A percentile compares a stretch with the other conserved stretches of the same genome.
Evolutionary conservation across 2,888 invertebrate species (phyloP).

Genomic region (Drosophila crucigera): DNA sequence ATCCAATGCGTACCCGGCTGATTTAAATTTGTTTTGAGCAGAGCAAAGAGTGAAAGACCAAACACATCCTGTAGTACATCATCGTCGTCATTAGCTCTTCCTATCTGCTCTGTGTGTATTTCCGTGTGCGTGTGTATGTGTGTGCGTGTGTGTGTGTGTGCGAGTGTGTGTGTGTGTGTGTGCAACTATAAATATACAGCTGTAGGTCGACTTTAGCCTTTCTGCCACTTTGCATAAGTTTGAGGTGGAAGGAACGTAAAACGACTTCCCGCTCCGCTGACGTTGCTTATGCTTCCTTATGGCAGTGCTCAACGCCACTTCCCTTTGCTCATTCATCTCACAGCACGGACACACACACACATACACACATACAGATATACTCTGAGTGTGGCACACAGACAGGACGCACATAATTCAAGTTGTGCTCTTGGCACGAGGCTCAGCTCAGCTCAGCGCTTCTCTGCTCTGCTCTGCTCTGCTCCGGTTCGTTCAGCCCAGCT

Average conservation of each 20-base stretch:
- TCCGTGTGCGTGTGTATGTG: neutral
- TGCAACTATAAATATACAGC: slow-evolving; percentile 20
- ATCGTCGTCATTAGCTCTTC: slow-evolving; percentile 79
- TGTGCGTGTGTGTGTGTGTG: neutral
- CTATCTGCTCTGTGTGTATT: slow-evolving; percentile 36
- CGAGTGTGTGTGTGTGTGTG: slow-evolving; percentile 1
- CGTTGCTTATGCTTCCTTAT: slow-evolving; percentile 73
- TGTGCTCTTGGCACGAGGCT: slow-evolving; percentile 69
- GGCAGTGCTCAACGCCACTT: slow-evolving; percentile 76
- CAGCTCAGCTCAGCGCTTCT: slow-evolving; percentile 25
- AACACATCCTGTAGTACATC: slow-evolving; percentile 78
- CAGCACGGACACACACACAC: slow-evolving; percentile 33
- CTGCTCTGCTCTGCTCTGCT: slow-evolving; percentile 18
- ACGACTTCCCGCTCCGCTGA: slow-evolving; percentile 49
- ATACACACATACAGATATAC: slow-evolving; percentile 19
- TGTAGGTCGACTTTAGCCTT: slow-evolving; percentile 27
- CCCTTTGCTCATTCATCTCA: slow-evolving; percentile 74
- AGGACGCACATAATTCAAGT: slow-evolving; percentile 77
- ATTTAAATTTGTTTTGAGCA: slow-evolving; percentile 76
- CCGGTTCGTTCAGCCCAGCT: slow-evolving; percentile 7
- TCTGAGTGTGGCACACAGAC: slow-evolving; percentile 37
- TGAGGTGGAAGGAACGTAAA: slow-evolving; percentile 39
- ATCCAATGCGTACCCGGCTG: slow-evolving; percentile 60
- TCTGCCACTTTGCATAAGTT: slow-evolving; percentile 71
- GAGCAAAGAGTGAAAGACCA: slow-evolving; percentile 70